Evolutionary conservation across 2,113 vertebrate species (phyloP), one percentile per base, ranked within the genome.

Genomic region (Chionomys nivalis): DNA sequence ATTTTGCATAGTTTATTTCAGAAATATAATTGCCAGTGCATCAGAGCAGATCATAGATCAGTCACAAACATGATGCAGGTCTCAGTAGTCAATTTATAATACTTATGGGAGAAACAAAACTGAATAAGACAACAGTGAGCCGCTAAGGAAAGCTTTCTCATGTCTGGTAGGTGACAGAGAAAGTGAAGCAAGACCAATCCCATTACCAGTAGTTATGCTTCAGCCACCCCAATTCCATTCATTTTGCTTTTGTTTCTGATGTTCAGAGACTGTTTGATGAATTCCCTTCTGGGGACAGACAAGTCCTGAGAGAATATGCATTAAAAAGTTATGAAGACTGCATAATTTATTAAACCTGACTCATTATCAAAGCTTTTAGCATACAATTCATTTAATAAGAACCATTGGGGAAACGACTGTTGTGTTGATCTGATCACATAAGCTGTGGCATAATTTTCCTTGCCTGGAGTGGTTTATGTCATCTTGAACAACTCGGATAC

Each of bases 241-340:
- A 95, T 96, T 97, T 96, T 94, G 79, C 93, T 96, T 97, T 96
- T 91, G 94, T 97, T 98, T 97, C 95, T 93, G 89, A 96, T 88
- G 68, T 87, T 52, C 77, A 95, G 39, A 92, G 31, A 5, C 89
- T 26, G 13, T 95, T 88, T 96, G 94, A 97, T 94, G 92, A 96
- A 98, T 95, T 96, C 52, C 72, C 94, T 97, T 97, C 91, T 82
- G 90, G 92, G 75, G n/a, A 91, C 33, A 95, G 72, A 63, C 61
- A n/a, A 86, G 83, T 96, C 79, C 93, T 93, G 47, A 83, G 97
- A 97, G 65, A 93, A 87, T 87, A 66, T 96, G 92, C 87, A 93
- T 97, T 94, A 97, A 97, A 97, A 98, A 95, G 93, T 97, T 95
- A 96, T 97, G 91, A 97, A 96, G 92, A 96, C 70, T 81, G 76